These are phyloP conservation scores for Cotesia vestalis DNA, from an alignment of 1,140 invertebrate genomes.

Conservation along the genomic window DNA sequence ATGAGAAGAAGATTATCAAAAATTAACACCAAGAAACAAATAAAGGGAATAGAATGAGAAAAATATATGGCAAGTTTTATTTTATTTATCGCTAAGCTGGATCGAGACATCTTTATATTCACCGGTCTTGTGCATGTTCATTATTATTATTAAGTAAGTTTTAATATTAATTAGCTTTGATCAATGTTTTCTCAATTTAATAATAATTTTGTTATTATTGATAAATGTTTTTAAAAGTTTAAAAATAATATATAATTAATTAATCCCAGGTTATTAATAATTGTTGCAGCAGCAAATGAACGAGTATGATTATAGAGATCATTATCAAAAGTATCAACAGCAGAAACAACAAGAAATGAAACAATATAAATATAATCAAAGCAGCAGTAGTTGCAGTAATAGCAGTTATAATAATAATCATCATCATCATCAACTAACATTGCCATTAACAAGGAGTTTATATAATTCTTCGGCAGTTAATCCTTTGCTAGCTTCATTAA, in stretches of 20 bases:
- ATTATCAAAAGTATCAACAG: constrained; percentile 58
- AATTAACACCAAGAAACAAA: background rate
- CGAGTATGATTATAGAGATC: constrained; percentile 63
- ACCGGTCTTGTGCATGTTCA: constrained; percentile 51
- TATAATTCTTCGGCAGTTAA: constrained; percentile 60
- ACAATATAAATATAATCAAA: constrained; percentile 61
- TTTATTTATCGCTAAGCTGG: constrained; percentile 55
- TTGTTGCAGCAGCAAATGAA: constrained; percentile 62
- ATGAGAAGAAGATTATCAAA: background rate
- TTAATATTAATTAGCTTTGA: constrained; percentile 40
- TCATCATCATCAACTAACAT: constrained; percentile 55
- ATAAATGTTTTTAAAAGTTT: background rate
- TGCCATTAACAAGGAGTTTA: constrained; percentile 59
- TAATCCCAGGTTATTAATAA: constrained; percentile 45
- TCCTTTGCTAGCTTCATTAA: constrained; percentile 58
- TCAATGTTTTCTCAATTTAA: background rate
- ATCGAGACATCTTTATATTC: constrained; percentile 52
- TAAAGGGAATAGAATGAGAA: constrained; percentile 26
- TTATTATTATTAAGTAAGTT: constrained; percentile 53
- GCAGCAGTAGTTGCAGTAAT: constrained; percentile 52
- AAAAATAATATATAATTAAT: background rate
- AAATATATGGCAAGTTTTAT: constrained; percentile 50
- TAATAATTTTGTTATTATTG: background rate
- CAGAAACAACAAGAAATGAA: constrained; percentile 61
- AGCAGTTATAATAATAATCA: constrained; percentile 37